Conservation (phyloP, 2,888 invertebrate species). For the Drosophila subsilvestris region DNA sequence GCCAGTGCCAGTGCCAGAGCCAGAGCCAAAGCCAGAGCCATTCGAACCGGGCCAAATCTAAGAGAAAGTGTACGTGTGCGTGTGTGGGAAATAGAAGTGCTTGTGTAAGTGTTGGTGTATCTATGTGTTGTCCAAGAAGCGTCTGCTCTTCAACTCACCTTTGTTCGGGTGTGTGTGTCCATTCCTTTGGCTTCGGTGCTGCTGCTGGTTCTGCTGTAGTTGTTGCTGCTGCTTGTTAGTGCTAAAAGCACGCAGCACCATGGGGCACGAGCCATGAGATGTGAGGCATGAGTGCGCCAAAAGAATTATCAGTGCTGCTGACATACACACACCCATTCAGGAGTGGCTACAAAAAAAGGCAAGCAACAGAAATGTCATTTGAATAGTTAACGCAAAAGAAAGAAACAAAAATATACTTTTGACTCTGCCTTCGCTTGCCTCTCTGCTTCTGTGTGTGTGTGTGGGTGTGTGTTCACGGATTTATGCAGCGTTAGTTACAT, state of each 20-base stretch:
- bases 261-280: slow-evolving; percentile 9
- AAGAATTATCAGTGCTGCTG: slow-evolving; percentile 30
- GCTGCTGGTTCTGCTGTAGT: slow-evolving; percentile 35
- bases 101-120: slow-evolving; percentile 14
- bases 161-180: slow-evolving; percentile 32
- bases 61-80: slow-evolving; percentile 35
- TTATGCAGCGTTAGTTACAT: slow-evolving; percentile 79
- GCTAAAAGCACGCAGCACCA: slow-evolving; percentile 37
- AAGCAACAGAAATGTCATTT: slow-evolving; percentile 49
- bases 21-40: slow-evolving; percentile 27
- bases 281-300: slow-evolving; percentile 28
- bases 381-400: slow-evolving; percentile 56
- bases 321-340: slow-evolving; percentile 18
- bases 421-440: slow-evolving; percentile 13
- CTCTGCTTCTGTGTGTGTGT: slow-evolving; percentile 9
- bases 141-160: not conserved
- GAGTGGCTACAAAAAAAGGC: slow-evolving; percentile 14
- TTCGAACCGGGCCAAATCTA: slow-evolving; percentile 32
- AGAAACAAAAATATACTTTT: slow-evolving; percentile 30
- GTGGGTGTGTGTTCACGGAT: slow-evolving; percentile 58
- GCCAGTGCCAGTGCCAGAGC: slow-evolving; percentile 35
- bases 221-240: slow-evolving; percentile 50
- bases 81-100: slow-evolving; percentile 36
- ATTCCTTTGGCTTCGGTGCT: slow-evolving; percentile 19
- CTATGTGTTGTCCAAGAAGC: slow-evolving; percentile 7